These are phyloP conservation scores for Pluvianellus socialis DNA, from an alignment of 2,113 vertebrate species.

Conservation along the genomic window DNA sequence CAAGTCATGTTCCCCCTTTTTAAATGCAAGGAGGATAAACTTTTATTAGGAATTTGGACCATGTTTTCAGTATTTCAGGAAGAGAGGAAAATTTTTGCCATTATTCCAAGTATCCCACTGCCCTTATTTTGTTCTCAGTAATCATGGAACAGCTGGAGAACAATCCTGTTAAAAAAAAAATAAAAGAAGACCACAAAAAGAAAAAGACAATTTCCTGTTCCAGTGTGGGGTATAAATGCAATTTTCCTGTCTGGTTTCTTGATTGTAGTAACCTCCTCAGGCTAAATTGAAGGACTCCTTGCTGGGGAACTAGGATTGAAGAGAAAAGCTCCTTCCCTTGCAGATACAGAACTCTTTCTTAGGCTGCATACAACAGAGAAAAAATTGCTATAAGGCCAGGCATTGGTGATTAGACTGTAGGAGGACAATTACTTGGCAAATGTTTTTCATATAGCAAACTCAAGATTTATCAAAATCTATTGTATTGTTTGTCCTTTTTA, in stretches of 20 bases:
- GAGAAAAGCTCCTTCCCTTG: neutral
- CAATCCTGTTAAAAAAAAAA: neutral
- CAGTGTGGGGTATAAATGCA: conserved; percentile 2
- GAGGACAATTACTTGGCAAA: neutral
- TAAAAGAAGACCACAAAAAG: neutral
- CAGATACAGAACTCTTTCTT: neutral
- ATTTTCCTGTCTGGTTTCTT: conserved; percentile 35
- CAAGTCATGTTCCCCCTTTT: neutral
- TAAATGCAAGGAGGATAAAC: neutral
- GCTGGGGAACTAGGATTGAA: conserved; percentile 20
- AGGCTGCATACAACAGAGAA: neutral
- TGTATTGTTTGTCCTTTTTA: neutral
- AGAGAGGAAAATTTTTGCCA: neutral
- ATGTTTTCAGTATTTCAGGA: conserved; percentile 5
- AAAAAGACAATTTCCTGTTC: conserved; percentile 48
- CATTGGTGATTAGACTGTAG: neutral
- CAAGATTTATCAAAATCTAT: neutral
- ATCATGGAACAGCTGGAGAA: conserved; percentile 67
- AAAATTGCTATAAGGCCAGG: neutral
- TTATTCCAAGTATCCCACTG: conserved; percentile 38
- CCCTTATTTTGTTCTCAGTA: conserved; percentile 49
- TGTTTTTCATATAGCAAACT: neutral
- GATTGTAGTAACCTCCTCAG: conserved; percentile 23
- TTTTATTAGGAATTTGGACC: neutral
- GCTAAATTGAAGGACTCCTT: conserved; percentile 56